phyloP scores from a whole-genome alignment of 2,797 vertebrate species.

The Merluccius polli region DNA sequence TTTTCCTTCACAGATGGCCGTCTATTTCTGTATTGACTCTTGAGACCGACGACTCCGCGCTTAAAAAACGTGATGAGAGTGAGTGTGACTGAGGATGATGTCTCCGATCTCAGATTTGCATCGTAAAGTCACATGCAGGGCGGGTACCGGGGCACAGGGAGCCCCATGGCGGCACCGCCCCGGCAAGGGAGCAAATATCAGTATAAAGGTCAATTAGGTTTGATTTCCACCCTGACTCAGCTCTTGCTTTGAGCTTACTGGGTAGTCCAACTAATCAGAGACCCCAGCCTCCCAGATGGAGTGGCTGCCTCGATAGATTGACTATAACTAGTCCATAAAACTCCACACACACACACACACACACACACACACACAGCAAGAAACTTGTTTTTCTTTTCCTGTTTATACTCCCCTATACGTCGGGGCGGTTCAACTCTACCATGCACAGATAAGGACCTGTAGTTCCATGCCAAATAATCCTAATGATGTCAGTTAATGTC shows the following conservation, averaged over 20 bases:
- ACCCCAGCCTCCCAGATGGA: constrained; percentile 54
- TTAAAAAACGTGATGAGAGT: background rate
- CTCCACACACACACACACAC: constrained; percentile 6
- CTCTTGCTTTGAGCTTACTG: constrained; percentile 22
- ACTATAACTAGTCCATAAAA: constrained; percentile 42
- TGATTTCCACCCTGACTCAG: constrained; percentile 49
- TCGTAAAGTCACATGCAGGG: background rate
- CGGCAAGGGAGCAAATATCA: constrained; percentile 62
- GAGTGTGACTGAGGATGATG: background rate
- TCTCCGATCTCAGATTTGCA: background rate
- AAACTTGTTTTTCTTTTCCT: background rate
- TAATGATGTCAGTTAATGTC: background rate
- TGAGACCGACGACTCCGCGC: too few relatives aligned
- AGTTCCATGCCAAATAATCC: background rate
- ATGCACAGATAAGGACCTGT: background rate
- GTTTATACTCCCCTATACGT: background rate
- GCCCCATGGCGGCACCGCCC: background rate
- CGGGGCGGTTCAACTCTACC: background rate
- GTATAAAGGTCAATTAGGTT: constrained; percentile 66
- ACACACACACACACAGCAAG: background rate
- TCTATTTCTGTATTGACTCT: too few relatives aligned
- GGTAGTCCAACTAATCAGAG: constrained; percentile 52
- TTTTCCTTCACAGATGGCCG: background rate
- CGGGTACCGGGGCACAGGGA: background rate
- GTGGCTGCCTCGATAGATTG: constrained; percentile 29